Evolutionary conservation across 2,888 invertebrate genomes (phyloP).

Genomic region (Diarsia dahlii): DNA sequence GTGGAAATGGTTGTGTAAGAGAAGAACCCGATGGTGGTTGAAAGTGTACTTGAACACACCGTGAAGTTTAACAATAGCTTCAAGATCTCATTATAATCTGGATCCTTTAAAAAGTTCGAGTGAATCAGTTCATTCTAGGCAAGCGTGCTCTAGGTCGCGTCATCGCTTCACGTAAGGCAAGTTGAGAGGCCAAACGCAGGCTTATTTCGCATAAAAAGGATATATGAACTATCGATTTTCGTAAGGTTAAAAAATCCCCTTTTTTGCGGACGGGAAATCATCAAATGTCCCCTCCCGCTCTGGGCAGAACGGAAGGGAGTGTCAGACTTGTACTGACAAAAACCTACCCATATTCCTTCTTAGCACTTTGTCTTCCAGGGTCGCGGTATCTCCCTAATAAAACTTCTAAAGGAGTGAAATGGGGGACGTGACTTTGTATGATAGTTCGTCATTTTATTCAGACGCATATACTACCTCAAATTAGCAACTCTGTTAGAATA

Average conservation of each 20-base stretch:
- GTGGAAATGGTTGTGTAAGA: not conserved
- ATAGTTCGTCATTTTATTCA: not conserved
- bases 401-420: not conserved
- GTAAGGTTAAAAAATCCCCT: not conserved
- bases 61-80: not conserved
- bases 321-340: too few species aligned
- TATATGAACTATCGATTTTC: not conserved
- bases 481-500: too few species aligned
- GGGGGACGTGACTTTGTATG: not conserved
- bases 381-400: not conserved
- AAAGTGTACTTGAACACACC: not conserved
- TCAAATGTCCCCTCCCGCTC: too few species aligned
- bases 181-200: rapidly evolving
- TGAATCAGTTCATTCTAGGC: not conserved
- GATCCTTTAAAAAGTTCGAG: not conserved
- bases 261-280: too few species aligned
- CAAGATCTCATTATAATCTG: not conserved
- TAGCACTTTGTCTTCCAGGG: too few species aligned
- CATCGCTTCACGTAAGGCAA: not conserved
- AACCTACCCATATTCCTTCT: too few species aligned
- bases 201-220: not conserved
- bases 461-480: not conserved
- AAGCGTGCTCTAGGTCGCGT: not conserved
- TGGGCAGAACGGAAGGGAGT: too few species aligned
- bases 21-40: not conserved